Evolutionary conservation across 2,797 vertebrate genomes (phyloP), one percentile per base, ranked within the genome.

Genomic region (Salmo trutta): DNA sequence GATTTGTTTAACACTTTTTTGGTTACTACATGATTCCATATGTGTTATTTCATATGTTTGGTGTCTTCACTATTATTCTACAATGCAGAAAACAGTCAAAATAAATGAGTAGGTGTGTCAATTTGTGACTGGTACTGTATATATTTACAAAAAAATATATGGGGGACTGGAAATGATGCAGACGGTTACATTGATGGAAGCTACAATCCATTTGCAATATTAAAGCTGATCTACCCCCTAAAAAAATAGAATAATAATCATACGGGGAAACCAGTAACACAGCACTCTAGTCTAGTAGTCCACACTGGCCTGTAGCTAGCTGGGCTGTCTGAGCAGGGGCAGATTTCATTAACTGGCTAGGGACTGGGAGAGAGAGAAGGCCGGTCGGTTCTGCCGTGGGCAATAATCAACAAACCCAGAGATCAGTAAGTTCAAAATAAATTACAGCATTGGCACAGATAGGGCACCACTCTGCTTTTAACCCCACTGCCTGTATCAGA

Each of bases 361-460:
- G 68, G 17, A 19, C 29, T 31, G 33, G 31, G 36, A 80, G 87
- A 83, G 24, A 75, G 80, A 83, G 80, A 54, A 79, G 78, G 76
- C 81, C 79, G 82, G 89, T 69, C 88, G 85, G 84, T 84, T 85
- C 85, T 84, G 89, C 87, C 78, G 81, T 86, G 88, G 91, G 92
- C 93, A 92, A 93, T 92, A 92, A 94, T 93, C 90, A 93, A 91
- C 87, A 86, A 88, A 90, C 91, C 86, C 83, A 90, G 81, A 89
- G 93, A 93, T 94, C 92, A 93, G 41, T 91, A 93, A 93, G 93
- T 94, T 93, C 91, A 93, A 47, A 47, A 47, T 2, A 47, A 88
- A 91, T 90, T 84, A 90, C 88, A 91, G 84, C 84, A 84, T 77
- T 90, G 89, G 83, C 85, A 83, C 78, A 88, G 90, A 91, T 72